phyloP scores from a whole-genome alignment of 1,140 invertebrate genomes.

The Hypothenemus hampei region DNA sequence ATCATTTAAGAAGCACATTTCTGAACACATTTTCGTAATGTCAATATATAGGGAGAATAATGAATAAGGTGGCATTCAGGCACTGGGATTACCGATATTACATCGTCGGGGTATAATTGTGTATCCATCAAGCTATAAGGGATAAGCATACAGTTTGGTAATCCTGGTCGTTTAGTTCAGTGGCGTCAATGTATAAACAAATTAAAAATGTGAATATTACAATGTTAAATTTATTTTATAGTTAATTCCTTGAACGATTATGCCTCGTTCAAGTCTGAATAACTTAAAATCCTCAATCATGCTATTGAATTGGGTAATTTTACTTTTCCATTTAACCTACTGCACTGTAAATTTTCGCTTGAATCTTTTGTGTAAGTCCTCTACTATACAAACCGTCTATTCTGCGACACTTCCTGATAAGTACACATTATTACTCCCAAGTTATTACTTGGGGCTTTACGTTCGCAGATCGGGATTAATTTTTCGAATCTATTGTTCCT shows the following conservation, averaged over 20 bases:
- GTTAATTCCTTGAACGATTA: no score
- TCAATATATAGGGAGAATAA: constrained; percentile 23
- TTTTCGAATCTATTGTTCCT: constrained; percentile 8
- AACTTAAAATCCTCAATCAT: no score
- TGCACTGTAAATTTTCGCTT: not conserved
- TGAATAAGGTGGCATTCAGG: constrained; percentile 22
- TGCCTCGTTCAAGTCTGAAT: no score
- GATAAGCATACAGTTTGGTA: constrained; percentile 23
- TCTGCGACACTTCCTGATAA: constrained; percentile 7
- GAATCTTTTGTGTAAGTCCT: constrained; percentile 2
- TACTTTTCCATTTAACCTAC: no score
- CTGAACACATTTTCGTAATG: constrained; percentile 1
- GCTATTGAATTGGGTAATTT: no score
- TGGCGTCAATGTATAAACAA: no score
- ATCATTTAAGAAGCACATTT: constrained; percentile 2
- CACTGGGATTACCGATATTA: constrained; percentile 24
- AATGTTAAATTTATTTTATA: no score
- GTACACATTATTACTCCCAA: constrained; percentile 25
- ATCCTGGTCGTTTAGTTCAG: no score
- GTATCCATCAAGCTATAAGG: constrained; percentile 16
- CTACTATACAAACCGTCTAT: constrained; percentile 7
- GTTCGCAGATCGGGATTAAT: constrained; percentile 8
- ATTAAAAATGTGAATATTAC: no score
- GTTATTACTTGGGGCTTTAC: constrained; percentile 13
- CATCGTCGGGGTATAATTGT: constrained; percentile 16